Conservation (phyloP, 2,113 vertebrate species). For the Syngnathus scovelli region DNA sequence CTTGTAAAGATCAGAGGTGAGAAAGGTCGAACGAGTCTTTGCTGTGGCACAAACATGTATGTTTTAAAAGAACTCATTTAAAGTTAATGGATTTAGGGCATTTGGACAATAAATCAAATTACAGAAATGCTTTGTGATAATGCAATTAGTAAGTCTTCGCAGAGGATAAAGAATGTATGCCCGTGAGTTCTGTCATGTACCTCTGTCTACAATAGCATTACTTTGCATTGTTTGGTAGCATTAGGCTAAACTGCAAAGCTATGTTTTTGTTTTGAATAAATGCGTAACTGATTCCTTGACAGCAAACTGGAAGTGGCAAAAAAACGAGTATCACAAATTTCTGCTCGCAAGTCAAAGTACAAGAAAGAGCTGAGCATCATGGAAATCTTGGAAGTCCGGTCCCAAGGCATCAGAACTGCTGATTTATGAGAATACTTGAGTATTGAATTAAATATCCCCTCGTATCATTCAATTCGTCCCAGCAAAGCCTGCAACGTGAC, state of each 20-base stretch:
- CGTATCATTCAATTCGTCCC: constrained; percentile 28
- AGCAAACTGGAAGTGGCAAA: neutral
- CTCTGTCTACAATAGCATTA: neutral
- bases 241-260: neutral
- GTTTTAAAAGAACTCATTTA: constrained; percentile 15
- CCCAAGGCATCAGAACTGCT: neutral
- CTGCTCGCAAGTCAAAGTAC: no score
- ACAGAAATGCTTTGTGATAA: neutral
- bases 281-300: neutral
- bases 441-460: constrained; percentile 18
- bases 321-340: neutral
- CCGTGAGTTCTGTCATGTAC: no score
- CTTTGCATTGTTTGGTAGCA: neutral
- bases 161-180: no score
- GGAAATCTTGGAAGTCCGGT: no score
- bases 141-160: no score
- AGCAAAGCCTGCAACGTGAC: constrained; percentile 36
- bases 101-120: neutral
- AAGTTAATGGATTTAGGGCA: constrained; percentile 11
- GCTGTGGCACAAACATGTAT: neutral
- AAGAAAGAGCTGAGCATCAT: no score
- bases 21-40: constrained; percentile 24
- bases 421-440: neutral
- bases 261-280: neutral
- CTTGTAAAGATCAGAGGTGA: constrained; percentile 16